phyloP scores from a whole-genome alignment of 2,888 invertebrate species.

The Sphinx pinastri region DNA sequence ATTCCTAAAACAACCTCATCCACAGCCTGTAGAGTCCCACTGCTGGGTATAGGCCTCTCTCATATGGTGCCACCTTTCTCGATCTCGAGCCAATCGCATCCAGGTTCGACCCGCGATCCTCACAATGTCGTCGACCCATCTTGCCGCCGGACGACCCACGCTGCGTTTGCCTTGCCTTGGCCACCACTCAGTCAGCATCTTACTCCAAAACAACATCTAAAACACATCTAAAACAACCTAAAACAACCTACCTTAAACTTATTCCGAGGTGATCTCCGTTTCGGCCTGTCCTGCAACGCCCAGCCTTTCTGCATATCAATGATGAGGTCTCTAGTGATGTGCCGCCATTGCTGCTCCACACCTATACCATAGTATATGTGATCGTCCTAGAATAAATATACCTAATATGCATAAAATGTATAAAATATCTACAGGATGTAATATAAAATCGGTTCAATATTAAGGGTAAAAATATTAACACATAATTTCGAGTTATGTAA shows the following conservation, averaged over 20 bases:
- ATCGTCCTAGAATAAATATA: slow-evolving; percentile 80
- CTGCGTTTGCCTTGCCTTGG: too few relatives aligned
- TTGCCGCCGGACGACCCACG: too few relatives aligned
- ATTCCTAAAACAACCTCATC: slow-evolving; percentile 19
- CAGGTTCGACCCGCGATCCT: too few relatives aligned
- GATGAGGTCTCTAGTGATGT: slow-evolving; percentile 93
- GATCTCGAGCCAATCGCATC: too few relatives aligned
- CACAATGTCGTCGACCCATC: too few relatives aligned
- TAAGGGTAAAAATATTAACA: too few relatives aligned
- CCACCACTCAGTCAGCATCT: too few relatives aligned
- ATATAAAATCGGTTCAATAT: neutral
- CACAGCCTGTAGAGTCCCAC: too few relatives aligned
- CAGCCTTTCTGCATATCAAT: slow-evolving; percentile 97
- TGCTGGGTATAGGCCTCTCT: too few relatives aligned
- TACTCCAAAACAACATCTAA: too few relatives aligned
- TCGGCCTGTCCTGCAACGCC: slow-evolving; percentile 86
- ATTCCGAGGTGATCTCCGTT: slow-evolving; percentile 87
- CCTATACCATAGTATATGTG: slow-evolving; percentile 96
- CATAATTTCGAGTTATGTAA: too few relatives aligned
- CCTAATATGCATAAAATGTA: neutral
- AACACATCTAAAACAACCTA: neutral
- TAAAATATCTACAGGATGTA: neutral
- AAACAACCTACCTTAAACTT: slow-evolving; percentile 85
- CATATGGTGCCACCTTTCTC: too few relatives aligned
- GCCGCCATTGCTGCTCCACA: slow-evolving; percentile 87